phyloP scores from a whole-genome alignment of 1,140 invertebrate genomes.

The Ostrea edulis region DNA sequence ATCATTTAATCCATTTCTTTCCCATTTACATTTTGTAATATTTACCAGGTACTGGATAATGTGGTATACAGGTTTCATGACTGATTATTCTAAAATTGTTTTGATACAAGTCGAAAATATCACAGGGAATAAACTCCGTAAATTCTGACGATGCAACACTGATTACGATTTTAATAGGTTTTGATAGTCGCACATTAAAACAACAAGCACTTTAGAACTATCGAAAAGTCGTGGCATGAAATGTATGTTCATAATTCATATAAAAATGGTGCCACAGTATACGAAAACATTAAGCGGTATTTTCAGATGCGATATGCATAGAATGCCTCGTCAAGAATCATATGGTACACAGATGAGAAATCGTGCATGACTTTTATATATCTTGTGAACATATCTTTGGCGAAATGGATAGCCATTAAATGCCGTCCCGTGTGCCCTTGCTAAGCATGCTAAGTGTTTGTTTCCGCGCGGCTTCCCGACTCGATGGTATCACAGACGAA shows the following conservation, averaged over 20 bases:
- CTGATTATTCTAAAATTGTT: too few species aligned
- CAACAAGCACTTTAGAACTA: constrained; percentile 32
- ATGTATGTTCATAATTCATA: constrained; percentile 31
- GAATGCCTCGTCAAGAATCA: constrained; percentile 38
- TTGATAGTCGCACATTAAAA: constrained; percentile 27
- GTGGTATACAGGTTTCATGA: too few species aligned
- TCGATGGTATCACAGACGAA: constrained; percentile 25
- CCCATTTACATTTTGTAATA: neutral
- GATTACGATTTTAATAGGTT: neutral
- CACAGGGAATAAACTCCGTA: neutral
- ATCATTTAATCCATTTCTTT: neutral
- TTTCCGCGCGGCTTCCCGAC: constrained; percentile 16
- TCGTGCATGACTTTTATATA: constrained; percentile 39
- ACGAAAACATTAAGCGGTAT: constrained; percentile 35
- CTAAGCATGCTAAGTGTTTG: constrained; percentile 31
- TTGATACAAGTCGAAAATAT: neutral
- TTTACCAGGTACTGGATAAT: too few species aligned
- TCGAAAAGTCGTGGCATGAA: constrained; percentile 24
- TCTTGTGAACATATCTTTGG: constrained; percentile 38
- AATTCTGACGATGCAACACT: constrained; percentile 11
- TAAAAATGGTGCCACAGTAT: constrained; percentile 13
- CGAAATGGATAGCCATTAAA: constrained; percentile 36
- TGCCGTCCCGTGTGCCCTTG: constrained; percentile 13
- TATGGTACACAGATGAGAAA: constrained; percentile 34
- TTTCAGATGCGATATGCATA: constrained; percentile 35